These are phyloP conservation scores for Rallus crepitans DNA, from an alignment of 2,797 vertebrate species.

Conservation along the genomic window DNA sequence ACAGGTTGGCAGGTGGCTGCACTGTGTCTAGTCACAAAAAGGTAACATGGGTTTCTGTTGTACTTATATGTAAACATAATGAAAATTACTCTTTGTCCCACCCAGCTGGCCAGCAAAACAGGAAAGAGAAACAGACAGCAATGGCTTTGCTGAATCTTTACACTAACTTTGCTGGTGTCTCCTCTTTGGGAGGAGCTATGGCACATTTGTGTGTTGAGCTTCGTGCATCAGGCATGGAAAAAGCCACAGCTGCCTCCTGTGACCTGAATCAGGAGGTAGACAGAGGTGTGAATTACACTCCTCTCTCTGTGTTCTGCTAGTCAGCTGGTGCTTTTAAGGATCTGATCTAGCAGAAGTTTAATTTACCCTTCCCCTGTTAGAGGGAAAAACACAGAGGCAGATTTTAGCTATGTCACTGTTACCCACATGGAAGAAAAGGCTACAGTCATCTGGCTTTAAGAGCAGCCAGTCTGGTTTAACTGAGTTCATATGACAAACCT, in stretches of 20 bases:
- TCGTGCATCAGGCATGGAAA: neutral
- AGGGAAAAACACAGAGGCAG: neutral
- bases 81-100: neutral
- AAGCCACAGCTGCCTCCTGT: neutral
- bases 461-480: neutral
- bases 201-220: neutral
- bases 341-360: neutral
- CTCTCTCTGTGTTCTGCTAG: neutral
- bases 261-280: neutral
- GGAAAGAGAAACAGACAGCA: neutral
- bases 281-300: neutral
- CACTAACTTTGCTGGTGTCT: neutral
- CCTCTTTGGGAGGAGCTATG: neutral
- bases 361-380: neutral
- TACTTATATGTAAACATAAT: neutral
- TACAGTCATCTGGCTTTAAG: neutral
- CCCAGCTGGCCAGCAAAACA: neutral
- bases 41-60: neutral
- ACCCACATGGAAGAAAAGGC: fast-evolving
- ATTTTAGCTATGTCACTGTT: neutral
- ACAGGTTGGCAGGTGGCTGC: conserved; percentile 27
- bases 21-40: conserved; percentile 11
- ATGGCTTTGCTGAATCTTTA: neutral
- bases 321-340: neutral
- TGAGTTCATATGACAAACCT: neutral